Percentiles rank a stretch among this genome's conserved stretches.
Evolutionary conservation across 2,797 vertebrate species (phyloP).

Genomic region (Hozukius guyotensis): DNA sequence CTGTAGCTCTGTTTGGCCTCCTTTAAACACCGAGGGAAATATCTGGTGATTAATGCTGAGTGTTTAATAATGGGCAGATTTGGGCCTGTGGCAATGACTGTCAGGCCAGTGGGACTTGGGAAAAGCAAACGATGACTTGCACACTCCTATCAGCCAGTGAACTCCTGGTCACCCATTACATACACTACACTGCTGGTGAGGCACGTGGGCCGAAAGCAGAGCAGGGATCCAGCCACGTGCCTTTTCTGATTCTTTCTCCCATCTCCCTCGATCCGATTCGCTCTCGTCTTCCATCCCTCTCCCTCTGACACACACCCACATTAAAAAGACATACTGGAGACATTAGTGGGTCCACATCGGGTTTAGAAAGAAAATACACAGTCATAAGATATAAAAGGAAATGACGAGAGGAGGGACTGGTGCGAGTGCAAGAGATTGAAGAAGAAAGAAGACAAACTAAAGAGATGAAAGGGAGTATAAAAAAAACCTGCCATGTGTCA

Average conservation of each 20-base stretch:
- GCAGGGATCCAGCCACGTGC: slow-evolving; percentile 59
- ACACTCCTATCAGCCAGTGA: slow-evolving; percentile 52
- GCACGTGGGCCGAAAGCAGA: slow-evolving; percentile 54
- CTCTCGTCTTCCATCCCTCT: slow-evolving; percentile 1
- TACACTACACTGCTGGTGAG: slow-evolving; percentile 28
- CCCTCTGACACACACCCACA: slow-evolving; percentile 34
- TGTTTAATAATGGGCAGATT: background rate
- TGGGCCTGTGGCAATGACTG: background rate
- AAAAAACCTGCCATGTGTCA: background rate
- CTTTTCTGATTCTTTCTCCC: slow-evolving; percentile 24
- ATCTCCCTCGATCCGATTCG: slow-evolving; percentile 6
- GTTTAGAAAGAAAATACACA: slow-evolving; percentile 19
- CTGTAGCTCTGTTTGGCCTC: background rate
- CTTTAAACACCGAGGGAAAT: background rate
- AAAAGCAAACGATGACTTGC: slow-evolving; percentile 27
- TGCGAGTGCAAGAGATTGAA: background rate
- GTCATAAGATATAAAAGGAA: slow-evolving; percentile 7
- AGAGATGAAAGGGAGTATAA: background rate
- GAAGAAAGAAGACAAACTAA: background rate
- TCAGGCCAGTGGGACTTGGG: slow-evolving; percentile 1
- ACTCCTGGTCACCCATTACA: slow-evolving; percentile 59
- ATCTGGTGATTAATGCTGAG: background rate
- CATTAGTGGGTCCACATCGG: slow-evolving; percentile 38
- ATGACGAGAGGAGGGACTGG: background rate
- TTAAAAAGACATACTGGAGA: slow-evolving; percentile 45